Evolutionary conservation across 1,140 invertebrate genomes (phyloP).

Genomic region (Dendroctonus ponderosae): DNA sequence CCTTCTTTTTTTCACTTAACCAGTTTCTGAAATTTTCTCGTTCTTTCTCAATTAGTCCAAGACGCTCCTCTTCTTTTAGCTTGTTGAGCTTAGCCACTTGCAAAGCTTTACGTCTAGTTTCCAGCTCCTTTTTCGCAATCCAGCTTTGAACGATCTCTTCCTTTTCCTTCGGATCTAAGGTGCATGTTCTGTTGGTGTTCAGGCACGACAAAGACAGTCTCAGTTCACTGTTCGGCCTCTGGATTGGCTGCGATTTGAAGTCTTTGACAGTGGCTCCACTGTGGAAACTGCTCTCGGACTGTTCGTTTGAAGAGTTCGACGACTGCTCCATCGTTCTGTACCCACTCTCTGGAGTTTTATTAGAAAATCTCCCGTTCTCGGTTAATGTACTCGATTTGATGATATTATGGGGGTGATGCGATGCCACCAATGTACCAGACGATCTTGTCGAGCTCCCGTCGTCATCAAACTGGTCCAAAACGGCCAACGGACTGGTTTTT

Average conservation of each 20-base stretch:
- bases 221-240: conserved; percentile 26
- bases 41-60: conserved; percentile 38
- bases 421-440: not conserved
- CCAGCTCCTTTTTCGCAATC: conserved; percentile 42
- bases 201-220: conserved; percentile 39
- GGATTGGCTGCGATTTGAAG: not conserved
- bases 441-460: not conserved
- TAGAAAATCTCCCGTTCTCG: no score
- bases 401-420: no score
- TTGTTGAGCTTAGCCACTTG: conserved; percentile 37
- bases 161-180: conserved; percentile 33
- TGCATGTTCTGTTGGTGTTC: conserved; percentile 21
- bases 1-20: conserved; percentile 43
- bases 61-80: conserved; percentile 37
- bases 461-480: not conserved
- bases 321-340: conserved; percentile 9
- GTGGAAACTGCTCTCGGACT: conserved; percentile 20
- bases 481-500: conserved; percentile 28
- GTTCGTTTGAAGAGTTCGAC: conserved; percentile 24
- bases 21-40: conserved; percentile 46
- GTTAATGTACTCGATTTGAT: no score
- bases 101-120: conserved; percentile 34
- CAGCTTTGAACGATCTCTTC: conserved; percentile 40
- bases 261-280: conserved; percentile 27
- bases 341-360: conserved; percentile 17